Evolutionary conservation across 2,888 invertebrate genomes (phyloP), one percentile per base, ranked within the genome.

Genomic region (Acanthosoma haemorrhoidale): DNA sequence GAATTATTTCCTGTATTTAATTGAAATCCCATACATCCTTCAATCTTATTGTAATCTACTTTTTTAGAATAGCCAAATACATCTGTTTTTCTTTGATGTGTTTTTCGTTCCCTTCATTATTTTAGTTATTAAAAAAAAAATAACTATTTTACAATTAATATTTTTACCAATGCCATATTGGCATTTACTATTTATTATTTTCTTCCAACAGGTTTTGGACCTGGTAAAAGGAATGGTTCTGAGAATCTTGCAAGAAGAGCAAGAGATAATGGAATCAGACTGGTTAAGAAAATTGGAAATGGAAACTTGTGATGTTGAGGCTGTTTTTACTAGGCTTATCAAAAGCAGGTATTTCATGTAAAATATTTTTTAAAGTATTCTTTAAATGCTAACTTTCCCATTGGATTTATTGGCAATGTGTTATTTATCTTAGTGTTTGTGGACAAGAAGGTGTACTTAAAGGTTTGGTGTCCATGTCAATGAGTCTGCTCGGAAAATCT

Each of bases 251-350:
- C 81, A 81, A 67, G 82, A 83, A 8, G 82, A 84, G 64, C 80
- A 80, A 41, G 79, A 72, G 75, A 80, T 75, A 75, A 80, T 71
- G 73, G 81, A 75, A 74, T 82, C 83, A 78, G 82, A 82, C 5
- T 88, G 88, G 88, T 81, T 86, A 76, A 82, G 83, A 67, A 80
- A 80, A 58, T 78, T 83, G 74, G 76, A 81, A 36, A 77, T 80
- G 0, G 74, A 76, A 9, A 76, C 78, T 38, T 78, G 77, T 70
- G 78, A 80, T 72, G 76, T 82, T 34, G 80, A 82, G 73, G 75
- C 77, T 15, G 76, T 82, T n/a, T 78, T 85, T 60, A 76, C 76
- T 34, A 78, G 80, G 73, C 79, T 85, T 58, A 81, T 85, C 25
- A 77, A 80, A 39, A 81, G 81, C 74, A 83, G 83, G 84, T 84